Percentiles rank a stretch among this genome's conserved stretches.
Evolutionary conservation across 2,888 invertebrate genomes (phyloP).

Genomic region (Elysia crispata): DNA sequence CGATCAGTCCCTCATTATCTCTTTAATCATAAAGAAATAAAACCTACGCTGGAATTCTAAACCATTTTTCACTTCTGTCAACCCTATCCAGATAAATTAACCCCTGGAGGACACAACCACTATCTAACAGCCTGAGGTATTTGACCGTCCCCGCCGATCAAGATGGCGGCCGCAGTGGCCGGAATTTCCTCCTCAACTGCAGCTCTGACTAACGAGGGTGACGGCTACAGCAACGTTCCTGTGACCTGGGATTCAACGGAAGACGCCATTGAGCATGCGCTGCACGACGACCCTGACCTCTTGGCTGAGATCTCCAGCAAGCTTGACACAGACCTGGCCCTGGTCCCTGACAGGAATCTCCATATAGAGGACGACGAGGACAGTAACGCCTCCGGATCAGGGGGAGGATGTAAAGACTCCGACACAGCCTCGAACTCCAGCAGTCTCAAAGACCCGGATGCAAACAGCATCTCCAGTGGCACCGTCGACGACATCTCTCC

Average conservation of each 20-base stretch:
- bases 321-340: slow-evolving; percentile 35
- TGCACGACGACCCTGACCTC: slow-evolving; percentile 32
- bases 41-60: no score
- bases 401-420: slow-evolving; percentile 14
- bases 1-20: no score
- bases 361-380: neutral
- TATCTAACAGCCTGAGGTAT: no score
- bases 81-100: no score
- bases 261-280: slow-evolving; percentile 1
- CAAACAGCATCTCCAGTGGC: neutral
- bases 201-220: neutral
- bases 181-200: neutral
- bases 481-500: slow-evolving; percentile 5
- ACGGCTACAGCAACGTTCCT: neutral
- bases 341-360: slow-evolving; percentile 29
- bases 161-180: slow-evolving; percentile 2
- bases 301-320: slow-evolving; percentile 12
- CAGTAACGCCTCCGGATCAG: neutral
- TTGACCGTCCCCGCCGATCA: neutral
- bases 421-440: slow-evolving; percentile 43
- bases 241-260: slow-evolving; percentile 14
- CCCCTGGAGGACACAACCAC: no score
- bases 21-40: no score
- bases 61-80: no score
- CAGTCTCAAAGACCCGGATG: slow-evolving; percentile 30